Evolutionary conservation across 2,113 vertebrate genomes (phyloP).

Genomic region (Hemicordylus capensis): DNA sequence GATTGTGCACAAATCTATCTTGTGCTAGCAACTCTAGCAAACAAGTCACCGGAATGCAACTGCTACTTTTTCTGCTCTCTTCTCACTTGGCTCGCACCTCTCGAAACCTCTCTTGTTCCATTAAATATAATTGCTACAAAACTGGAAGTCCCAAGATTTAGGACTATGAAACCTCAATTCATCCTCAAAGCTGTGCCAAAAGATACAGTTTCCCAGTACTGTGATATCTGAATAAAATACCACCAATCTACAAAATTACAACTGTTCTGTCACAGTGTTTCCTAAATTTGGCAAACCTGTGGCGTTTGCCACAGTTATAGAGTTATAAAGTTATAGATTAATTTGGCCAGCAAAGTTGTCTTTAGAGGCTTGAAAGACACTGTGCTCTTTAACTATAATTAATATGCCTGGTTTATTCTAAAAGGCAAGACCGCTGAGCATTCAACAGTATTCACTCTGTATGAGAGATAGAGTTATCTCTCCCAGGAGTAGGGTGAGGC

Average conservation of each 20-base stretch:
- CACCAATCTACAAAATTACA: conserved; percentile 1
- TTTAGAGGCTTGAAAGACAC: not conserved
- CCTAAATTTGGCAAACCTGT: conserved; percentile 15
- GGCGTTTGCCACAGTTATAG: too few relatives aligned
- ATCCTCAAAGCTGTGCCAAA: conserved; percentile 22
- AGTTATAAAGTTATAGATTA: conserved; percentile 5
- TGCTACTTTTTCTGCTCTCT: not conserved
- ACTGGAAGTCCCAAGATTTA: conserved; percentile 19
- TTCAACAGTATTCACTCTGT: not conserved
- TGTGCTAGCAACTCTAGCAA: not conserved
- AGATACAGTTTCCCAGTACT: not conserved
- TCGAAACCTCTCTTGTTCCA: not conserved
- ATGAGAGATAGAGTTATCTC: not conserved
- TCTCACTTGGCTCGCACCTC: not conserved
- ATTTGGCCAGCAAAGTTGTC: not conserved
- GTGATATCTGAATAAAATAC: conserved; percentile 5
- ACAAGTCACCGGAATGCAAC: not conserved
- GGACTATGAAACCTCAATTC: conserved; percentile 10
- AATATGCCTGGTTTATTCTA: not conserved
- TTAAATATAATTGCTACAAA: not conserved
- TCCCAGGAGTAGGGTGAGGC: not conserved
- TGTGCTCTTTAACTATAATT: not conserved
- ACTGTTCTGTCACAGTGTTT: not conserved
- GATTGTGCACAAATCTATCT: too few relatives aligned
- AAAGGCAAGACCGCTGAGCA: not conserved